Conservation (phyloP, 2,888 invertebrate genomes). For the Cataglyphis rosenhaueri region DNA sequence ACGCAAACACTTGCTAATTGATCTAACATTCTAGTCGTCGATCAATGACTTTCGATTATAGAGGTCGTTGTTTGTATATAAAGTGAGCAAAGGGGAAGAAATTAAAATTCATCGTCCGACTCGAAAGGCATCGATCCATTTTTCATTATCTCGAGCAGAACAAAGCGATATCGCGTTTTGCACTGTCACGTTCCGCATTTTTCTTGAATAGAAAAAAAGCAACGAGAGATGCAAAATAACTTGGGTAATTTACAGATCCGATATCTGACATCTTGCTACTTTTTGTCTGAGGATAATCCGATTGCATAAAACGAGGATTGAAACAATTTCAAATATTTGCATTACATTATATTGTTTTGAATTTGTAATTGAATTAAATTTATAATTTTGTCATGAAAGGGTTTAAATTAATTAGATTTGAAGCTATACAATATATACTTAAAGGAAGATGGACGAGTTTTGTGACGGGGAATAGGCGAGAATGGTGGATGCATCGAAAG, state of each 20-base stretch:
- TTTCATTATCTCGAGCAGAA: constrained; percentile 32
- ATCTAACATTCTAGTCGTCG: constrained; percentile 49
- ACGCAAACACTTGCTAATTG: constrained; percentile 16
- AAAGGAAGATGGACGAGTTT: constrained; percentile 21
- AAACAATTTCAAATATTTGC: neutral
- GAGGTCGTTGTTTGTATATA: constrained; percentile 70
- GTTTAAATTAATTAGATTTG: neutral
- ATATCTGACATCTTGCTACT: neutral
- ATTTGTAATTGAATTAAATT: neutral
- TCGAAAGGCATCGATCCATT: constrained; percentile 68
- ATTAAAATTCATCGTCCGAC: constrained; percentile 80
- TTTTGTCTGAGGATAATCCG: neutral
- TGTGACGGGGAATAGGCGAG: constrained; percentile 18
- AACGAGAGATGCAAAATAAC: constrained; percentile 2
- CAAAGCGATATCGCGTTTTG: constrained; percentile 6
- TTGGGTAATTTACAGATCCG: neutral
- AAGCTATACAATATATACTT: neutral
- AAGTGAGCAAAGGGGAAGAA: constrained; percentile 71
- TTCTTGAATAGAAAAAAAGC: neutral
- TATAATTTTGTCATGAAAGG: neutral
- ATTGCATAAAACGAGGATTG: neutral
- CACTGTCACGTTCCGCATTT: neutral
- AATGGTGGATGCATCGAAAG: constrained; percentile 71
- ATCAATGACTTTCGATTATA: constrained; percentile 70
- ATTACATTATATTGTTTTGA: neutral